Conservation (phyloP, 2,797 vertebrate species). For the Microhierax caerulescens region DNA sequence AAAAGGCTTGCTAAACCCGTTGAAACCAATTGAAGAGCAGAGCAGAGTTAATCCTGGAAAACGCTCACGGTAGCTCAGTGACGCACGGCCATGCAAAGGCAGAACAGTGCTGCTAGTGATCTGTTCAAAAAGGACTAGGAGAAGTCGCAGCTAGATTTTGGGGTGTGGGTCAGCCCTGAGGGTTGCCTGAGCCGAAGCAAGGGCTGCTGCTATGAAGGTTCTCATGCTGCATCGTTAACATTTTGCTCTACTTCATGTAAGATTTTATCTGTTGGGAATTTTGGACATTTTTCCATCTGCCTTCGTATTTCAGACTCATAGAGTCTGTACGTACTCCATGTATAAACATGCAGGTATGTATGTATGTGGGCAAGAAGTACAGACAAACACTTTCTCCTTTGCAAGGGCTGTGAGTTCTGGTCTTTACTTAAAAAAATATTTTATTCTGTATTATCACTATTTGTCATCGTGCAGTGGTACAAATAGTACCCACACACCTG, state of each 20-base stretch:
- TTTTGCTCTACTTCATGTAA: neutral
- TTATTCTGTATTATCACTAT: neutral
- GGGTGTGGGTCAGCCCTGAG: neutral
- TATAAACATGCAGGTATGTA: too few relatives aligned
- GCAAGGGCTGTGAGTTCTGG: neutral
- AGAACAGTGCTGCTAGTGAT: neutral
- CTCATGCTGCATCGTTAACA: neutral
- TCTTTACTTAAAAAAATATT: neutral
- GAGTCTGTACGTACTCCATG: neutral
- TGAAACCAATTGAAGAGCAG: slow-evolving; percentile 52
- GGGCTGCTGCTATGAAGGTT: neutral
- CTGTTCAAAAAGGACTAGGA: neutral
- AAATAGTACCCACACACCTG: rapidly evolving
- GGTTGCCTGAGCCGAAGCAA: neutral
- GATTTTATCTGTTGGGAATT: neutral
- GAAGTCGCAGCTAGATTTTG: neutral
- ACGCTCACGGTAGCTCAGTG: slow-evolving; percentile 32
- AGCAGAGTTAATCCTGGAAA: slow-evolving; percentile 63
- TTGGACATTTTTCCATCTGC: neutral
- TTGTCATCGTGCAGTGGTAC: neutral
- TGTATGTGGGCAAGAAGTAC: neutral
- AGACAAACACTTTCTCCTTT: neutral
- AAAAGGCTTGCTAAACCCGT: slow-evolving; percentile 55
- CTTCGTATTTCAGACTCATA: neutral
- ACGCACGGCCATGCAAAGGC: neutral